phyloP scores from a whole-genome alignment of 2,113 vertebrate genomes.

The Larimichthys polyactis region DNA sequence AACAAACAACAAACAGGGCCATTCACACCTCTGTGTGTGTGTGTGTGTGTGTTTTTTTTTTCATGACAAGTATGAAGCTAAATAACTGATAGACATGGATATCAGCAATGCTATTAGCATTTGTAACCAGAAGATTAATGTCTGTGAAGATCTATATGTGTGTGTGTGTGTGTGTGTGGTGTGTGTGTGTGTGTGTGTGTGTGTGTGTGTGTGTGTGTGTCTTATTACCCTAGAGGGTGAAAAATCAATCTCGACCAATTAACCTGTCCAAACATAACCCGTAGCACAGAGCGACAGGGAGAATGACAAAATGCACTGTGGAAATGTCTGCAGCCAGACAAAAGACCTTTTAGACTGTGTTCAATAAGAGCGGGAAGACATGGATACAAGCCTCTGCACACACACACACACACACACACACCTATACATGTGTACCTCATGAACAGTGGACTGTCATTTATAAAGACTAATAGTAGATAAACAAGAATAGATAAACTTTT shows the following conservation, averaged over 20 bases:
- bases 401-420: background rate
- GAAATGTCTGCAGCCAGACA: slow-evolving; percentile 39
- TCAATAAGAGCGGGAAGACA: slow-evolving; percentile 30
- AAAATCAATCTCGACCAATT: slow-evolving; percentile 63
- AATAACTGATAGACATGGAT: too few species aligned
- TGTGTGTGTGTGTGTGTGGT: background rate
- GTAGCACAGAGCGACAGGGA: slow-evolving; percentile 11
- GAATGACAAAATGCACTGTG: slow-evolving; percentile 40
- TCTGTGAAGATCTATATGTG: background rate
- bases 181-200: background rate
- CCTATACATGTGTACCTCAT: background rate
- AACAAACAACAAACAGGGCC: too few species aligned
- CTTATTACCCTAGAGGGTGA: background rate
- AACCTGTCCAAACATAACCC: slow-evolving; percentile 60
- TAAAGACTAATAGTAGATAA: too few species aligned
- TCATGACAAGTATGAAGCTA: too few species aligned
- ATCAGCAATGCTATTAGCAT: too few species aligned
- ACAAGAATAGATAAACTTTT: too few species aligned
- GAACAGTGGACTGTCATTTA: too few species aligned
- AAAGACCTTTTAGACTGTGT: slow-evolving; percentile 51
- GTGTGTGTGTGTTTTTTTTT: too few species aligned
- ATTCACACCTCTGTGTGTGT: too few species aligned
- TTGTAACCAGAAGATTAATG: too few species aligned
- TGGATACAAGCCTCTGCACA: background rate
- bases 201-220: background rate